Evolutionary conservation across 2,113 vertebrate genomes (phyloP), one percentile per base, ranked within the genome.

Genomic region (Tympanuchus pallidicinctus): DNA sequence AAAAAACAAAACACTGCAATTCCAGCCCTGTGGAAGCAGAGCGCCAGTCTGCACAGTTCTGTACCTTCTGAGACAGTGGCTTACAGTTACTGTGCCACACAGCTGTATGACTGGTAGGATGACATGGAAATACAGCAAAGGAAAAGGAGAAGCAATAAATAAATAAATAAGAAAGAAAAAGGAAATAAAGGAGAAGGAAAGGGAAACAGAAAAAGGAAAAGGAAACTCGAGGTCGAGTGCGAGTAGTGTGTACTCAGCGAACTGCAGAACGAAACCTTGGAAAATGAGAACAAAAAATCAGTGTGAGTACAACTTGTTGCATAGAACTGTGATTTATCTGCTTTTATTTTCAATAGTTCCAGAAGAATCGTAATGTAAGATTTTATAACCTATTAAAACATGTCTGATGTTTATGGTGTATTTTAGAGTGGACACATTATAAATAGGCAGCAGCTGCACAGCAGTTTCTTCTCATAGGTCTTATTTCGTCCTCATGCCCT

Each of bases 311-410:
- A 89, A 81, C 86, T 93, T 89, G 83, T 90, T 94, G 86, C 75
- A 89, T 34, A 50, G 71, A 89, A 79, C 28, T 93, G 75, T 95
- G 94, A 95, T 96, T 96, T 96, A 95, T 94, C 83, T 76, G 84
- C 83, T 93, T 96, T 92, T 92, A 94, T 95, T 93, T 96, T 90
- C 92, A 63, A 34, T 84, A 87, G 94, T 87, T 95, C 74, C 83
- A 82, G 77, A 73, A 86, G 81, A 89, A 92, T 93, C 74, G 63
- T 92, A 78, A 92, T 85, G 92, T 87, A 82, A 92, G 66, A 50
- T 92, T 96, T 95, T 94, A 94, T 89, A 82, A 89, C 79, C 77
- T 82, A 78, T 93, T 96, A 93, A 93, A 96, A 95, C 94, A 93
- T 79, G 66, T 36, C 83, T 87, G 96, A 90, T 77, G 0, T 94